These are phyloP conservation scores for Eupeodes corollae DNA, from an alignment of 1,140 invertebrate genomes.

Conservation along the genomic window DNA sequence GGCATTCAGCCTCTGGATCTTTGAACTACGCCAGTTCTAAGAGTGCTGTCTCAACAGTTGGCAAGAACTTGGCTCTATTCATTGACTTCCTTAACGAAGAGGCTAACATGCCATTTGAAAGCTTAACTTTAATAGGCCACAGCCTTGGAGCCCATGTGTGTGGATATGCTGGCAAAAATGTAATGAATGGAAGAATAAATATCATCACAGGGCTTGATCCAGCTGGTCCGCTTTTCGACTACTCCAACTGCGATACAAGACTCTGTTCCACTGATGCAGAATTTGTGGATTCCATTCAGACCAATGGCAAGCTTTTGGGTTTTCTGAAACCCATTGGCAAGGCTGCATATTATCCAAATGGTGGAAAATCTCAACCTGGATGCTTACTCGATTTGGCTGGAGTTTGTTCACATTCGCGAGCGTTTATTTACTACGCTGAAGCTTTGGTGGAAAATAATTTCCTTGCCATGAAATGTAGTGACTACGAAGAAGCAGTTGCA, in stretches of 20 bases:
- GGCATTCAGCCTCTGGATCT: constrained; percentile 37
- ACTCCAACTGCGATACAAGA: constrained; percentile 18
- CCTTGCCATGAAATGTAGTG: constrained; percentile 17
- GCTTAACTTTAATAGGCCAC: constrained; percentile 34
- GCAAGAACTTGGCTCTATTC: constrained; percentile 27
- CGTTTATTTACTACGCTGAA: constrained; percentile 47
- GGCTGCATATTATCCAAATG: constrained; percentile 43
- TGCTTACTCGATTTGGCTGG: constrained; percentile 37
- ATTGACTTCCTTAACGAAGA: constrained; percentile 28
- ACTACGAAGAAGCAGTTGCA: constrained; percentile 15
- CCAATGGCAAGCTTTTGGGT: constrained; percentile 41
- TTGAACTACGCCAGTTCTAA: constrained; percentile 41
- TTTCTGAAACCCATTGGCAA: constrained; percentile 39
- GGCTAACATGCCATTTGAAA: constrained; percentile 20
- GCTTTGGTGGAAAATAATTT: constrained; percentile 23
- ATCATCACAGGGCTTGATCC: constrained; percentile 39
- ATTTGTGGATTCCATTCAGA: constrained; percentile 42
- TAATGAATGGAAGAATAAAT: constrained; percentile 19
- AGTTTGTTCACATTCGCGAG: constrained; percentile 38
- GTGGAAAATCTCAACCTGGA: constrained; percentile 42
- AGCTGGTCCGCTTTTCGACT: constrained; percentile 34
- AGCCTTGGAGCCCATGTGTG: constrained; percentile 41
- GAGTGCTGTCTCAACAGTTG: constrained; percentile 23
- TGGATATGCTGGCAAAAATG: constrained; percentile 40
- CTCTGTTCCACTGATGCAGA: constrained; percentile 36